Conservation (phyloP, 2,113 vertebrate genomes). For the Peromyscus leucopus region DNA sequence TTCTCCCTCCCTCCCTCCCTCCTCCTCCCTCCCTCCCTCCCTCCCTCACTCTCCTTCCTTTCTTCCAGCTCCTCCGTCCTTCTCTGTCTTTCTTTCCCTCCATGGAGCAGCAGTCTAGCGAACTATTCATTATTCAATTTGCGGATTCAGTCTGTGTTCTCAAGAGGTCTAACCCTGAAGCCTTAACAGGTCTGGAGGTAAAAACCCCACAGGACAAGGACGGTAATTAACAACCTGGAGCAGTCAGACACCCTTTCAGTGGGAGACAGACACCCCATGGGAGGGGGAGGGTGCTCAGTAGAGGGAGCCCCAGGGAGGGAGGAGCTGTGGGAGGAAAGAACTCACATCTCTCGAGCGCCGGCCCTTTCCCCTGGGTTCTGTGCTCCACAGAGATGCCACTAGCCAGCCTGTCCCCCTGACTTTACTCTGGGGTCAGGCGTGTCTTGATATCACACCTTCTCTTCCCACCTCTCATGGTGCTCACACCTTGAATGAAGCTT, state of each 20-base stretch:
- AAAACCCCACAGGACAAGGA: conserved; percentile 34
- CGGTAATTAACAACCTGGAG: neutral
- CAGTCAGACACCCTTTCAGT: neutral
- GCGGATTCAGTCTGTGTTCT: conserved; percentile 41
- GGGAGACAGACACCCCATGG: accelerated
- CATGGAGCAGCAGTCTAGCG: neutral
- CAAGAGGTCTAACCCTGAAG: neutral
- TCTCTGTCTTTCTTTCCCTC: neutral
- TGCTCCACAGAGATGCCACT: neutral
- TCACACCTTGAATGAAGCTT: neutral
- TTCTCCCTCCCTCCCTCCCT: neutral
- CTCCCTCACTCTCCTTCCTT: too few relatives aligned
- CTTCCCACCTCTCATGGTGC: neutral
- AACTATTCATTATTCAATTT: neutral
- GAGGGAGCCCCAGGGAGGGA: neutral
- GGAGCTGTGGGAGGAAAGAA: too few relatives aligned
- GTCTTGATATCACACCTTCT: neutral
- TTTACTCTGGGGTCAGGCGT: neutral
- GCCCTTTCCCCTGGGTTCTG: neutral
- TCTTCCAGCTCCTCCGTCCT: neutral
- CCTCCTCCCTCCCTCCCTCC: too few relatives aligned
- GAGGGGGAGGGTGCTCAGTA: neutral
- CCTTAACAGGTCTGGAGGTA: neutral
- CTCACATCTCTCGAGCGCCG: neutral
- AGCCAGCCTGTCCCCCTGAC: neutral